Evolutionary conservation across 37 sponge, comb jelly and placozoan species (phyloP), one percentile per base, ranked within the genome.

Genomic region (Diacarnus erythraeanus): DNA sequence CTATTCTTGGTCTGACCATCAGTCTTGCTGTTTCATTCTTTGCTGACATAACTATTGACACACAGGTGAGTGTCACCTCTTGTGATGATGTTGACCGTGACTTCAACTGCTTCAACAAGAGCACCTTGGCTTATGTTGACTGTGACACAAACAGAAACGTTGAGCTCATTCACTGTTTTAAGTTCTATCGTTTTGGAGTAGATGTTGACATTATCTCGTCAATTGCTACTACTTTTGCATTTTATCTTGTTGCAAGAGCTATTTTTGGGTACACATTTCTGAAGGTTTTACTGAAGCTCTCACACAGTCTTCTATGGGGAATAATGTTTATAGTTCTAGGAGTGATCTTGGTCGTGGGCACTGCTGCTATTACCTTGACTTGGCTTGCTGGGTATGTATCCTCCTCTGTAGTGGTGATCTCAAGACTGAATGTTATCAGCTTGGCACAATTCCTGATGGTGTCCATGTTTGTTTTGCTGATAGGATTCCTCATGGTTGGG

Each of bases 131-230:
- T 8, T 78, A 51, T 26, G 85, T 78, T 30, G 85, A 78, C 74
- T 85, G 85, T 35, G 36, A 25, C 30, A 64, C 77, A 40, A 40
- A 41, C 23, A 66, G 78, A 9, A 2, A 39, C 10, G 26, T 3
- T 17, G 71, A 39, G n/a, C 38, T 41, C 2, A 33, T 71, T 8
- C 80, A 83, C 44, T 89, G 89, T 75, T 89, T 83, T 76, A 73
- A 64, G 38, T 89, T 89, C 54, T 57, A 76, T 8, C 33, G 69
- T 26, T 83, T 89, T 68, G 89, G 84, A 3, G 58, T 44, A 2
- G 89, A 89, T 59, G 64, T 57, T 8, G 69, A 79, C 40, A n/a
- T 80, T 30, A 79, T 89, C 42, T 27, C 80, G 18, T 33, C 75
- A n/a, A 12, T 83, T 30, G 69, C 80, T 20, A 42, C 42, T 18